phyloP scores from a whole-genome alignment of 2,113 vertebrate species.

The Pseudopipra pipra region DNA sequence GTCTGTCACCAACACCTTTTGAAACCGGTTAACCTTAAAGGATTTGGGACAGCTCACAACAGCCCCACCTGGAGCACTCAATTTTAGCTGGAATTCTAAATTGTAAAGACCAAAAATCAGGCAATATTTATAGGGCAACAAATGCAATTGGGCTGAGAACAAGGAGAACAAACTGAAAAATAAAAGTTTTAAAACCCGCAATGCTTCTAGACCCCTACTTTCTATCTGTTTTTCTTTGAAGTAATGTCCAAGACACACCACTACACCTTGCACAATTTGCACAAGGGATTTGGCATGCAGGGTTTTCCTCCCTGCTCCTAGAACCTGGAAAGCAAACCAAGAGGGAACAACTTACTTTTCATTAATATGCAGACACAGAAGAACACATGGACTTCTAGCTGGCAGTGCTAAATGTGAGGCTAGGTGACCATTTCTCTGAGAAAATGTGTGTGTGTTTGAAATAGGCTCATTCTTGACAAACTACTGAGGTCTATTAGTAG shows the following conservation, averaged over 20 bases:
- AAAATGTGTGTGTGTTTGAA: not conserved
- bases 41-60: not conserved
- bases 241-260: not conserved
- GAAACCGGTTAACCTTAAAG: not conserved
- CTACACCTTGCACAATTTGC: not conserved
- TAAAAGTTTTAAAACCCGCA: not conserved
- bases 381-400: not conserved
- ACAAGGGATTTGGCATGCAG: not conserved
- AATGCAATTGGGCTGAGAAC: not conserved
- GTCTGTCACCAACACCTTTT: not conserved
- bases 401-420: not conserved
- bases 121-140: not conserved
- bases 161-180: not conserved
- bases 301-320: not conserved
- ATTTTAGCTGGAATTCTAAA: not conserved
- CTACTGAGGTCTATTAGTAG: not conserved
- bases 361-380: not conserved
- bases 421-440: not conserved
- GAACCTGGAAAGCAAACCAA: not conserved
- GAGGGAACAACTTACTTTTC: not conserved
- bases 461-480: not conserved
- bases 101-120: not conserved
- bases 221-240: not conserved
- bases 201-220: not conserved
- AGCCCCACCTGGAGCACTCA: not conserved